Evolutionary conservation across 1,140 invertebrate species (phyloP).

Genomic region (Hylaeus volcanicus): DNA sequence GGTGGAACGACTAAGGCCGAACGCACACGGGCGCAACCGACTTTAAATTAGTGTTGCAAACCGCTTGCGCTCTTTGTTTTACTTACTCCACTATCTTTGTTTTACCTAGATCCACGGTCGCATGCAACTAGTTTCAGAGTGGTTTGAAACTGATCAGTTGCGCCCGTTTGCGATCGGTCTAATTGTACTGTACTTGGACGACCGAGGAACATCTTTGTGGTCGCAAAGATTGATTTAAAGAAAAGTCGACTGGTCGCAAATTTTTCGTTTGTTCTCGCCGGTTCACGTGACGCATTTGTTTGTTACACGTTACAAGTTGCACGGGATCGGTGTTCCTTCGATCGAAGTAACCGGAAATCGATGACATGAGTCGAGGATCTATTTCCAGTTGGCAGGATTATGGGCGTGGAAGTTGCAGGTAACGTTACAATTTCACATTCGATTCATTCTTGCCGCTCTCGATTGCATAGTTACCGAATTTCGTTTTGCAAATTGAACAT

Average conservation of each 20-base stretch:
- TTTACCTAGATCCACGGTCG: too few species aligned
- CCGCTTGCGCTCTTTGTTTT: too few species aligned
- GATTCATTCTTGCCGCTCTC: too few species aligned
- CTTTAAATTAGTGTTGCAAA: too few species aligned
- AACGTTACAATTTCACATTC: neutral
- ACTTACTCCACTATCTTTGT: too few species aligned
- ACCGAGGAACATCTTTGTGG: constrained; percentile 16
- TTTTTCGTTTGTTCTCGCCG: neutral
- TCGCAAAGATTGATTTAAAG: constrained; percentile 1
- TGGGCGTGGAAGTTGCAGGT: constrained; percentile 73
- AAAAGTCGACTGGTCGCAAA: too few species aligned
- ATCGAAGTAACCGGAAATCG: constrained; percentile 15
- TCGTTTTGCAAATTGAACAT: too few species aligned
- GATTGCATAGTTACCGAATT: too few species aligned
- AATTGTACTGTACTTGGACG: constrained; percentile 73
- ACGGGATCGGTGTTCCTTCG: constrained; percentile 7
- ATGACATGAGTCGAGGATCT: constrained; percentile 72
- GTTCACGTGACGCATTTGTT: neutral
- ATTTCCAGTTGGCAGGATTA: constrained; percentile 70
- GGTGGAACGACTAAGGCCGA: constrained; percentile 58
- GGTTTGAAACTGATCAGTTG: too few species aligned
- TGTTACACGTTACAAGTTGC: neutral
- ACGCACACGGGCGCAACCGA: too few species aligned
- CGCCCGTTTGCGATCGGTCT: too few species aligned
- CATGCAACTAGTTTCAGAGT: too few species aligned